Evolutionary conservation across 2,888 invertebrate species (phyloP).

Genomic region (Ochropleura plecta): DNA sequence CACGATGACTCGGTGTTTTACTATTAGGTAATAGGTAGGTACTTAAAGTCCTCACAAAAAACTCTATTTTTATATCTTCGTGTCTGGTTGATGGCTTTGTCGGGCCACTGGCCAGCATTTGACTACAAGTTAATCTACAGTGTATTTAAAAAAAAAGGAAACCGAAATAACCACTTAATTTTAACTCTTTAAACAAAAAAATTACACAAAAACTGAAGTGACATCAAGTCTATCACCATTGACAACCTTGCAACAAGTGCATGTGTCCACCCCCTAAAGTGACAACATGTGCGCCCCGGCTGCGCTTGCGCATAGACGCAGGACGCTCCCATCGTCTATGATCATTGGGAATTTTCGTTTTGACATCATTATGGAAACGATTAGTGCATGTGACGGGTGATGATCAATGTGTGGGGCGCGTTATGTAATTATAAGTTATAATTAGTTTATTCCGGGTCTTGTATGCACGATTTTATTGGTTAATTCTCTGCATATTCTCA

Average conservation of each 20-base stretch:
- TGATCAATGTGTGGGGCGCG: slow-evolving; percentile 44
- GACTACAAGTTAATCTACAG: not conserved
- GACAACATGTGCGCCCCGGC: slow-evolving; percentile 84
- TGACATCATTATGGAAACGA: slow-evolving; percentile 57
- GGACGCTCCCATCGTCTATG: slow-evolving; percentile 74
- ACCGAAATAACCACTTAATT: not conserved
- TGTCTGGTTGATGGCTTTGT: not conserved
- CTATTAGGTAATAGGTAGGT: not conserved
- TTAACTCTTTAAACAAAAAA: slow-evolving; percentile 39
- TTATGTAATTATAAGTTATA: slow-evolving; percentile 10
- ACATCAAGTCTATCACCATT: slow-evolving; percentile 36
- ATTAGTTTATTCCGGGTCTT: not conserved
- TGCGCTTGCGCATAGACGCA: slow-evolving; percentile 75
- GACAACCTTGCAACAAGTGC: slow-evolving; percentile 75
- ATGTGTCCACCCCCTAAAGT: slow-evolving; percentile 82
- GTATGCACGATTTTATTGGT: not conserved
- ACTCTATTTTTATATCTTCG: not conserved
- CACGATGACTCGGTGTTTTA: not conserved
- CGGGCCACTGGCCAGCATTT: not conserved
- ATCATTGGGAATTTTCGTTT: slow-evolving; percentile 60
- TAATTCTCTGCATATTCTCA: not conserved
- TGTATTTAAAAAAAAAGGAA: not conserved
- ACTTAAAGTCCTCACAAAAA: slow-evolving; percentile 1
- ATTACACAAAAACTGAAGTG: slow-evolving; percentile 27
- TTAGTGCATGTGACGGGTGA: slow-evolving; percentile 56